Evolutionary conservation across 2,888 invertebrate genomes (phyloP), one percentile per base, ranked within the genome.

Genomic region (Parnassius mnemosyne): DNA sequence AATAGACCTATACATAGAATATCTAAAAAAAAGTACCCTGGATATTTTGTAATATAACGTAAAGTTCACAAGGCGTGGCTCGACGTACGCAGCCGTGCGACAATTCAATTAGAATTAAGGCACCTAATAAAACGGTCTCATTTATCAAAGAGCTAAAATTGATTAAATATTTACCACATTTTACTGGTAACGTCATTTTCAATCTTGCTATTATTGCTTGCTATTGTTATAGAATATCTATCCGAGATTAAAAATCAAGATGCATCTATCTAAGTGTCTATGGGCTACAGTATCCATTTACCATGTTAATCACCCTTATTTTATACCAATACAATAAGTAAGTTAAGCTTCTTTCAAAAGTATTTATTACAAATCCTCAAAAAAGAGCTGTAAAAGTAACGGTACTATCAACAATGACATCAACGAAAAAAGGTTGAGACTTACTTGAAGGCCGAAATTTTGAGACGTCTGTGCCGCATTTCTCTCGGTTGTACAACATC

Each of bases 391-490:
- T 25, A 3, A 25, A 25, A 25, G 3, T 25, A 25, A 25, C 25
- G 5, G 25, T 3, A 25, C 3, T 25, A 7, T 25, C 25, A 25
- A 25, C 25, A 25, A 25, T 25, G 25, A 25, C 25, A 25, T 25
- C 25, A 25, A 25, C 25, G 25, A 16, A 7, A 46, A n/a, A 46
- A n/a, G 2, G 57, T 53, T 54, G 53, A 60, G 65, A 94, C 95
- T 95, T 85, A 97, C 96, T 92, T 70, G 94, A 94, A 65, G 96
- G 94, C 73, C 94, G 93, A 89, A 97, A 97, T 85, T 95, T 94
- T 69, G 96, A 95, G 65, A 94, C 93, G 66, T 94, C 94, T 71
- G 93, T 92, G 66, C 96, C 97, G 77, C 97, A 97, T 89, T 95
- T 94, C 85, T 97, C 96, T 71, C 96, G 92, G 85, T 95, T 95